A percentile compares a stretch with the other conserved stretches of the same genome.
phyloP scores from a whole-genome alignment of 1,140 invertebrate species.

The Dermatophagoides farinae region DNA sequence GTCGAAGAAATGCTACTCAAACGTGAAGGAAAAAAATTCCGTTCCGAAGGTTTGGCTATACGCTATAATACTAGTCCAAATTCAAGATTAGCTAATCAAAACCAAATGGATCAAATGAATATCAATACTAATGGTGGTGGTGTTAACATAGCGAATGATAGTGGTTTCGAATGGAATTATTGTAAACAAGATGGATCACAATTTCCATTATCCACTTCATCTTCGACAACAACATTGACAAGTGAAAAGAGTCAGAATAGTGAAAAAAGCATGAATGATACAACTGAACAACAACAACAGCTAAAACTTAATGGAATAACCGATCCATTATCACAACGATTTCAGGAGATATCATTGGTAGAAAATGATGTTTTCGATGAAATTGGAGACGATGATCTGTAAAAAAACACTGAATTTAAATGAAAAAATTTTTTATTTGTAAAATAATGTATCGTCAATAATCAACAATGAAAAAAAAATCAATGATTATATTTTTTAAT shows the following conservation, averaged over 20 bases:
- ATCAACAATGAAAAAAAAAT: too few species aligned
- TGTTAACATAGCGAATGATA: neutral
- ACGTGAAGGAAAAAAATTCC: constrained; percentile 35
- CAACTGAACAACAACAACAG: neutral
- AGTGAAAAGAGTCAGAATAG: neutral
- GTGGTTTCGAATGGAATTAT: neutral
- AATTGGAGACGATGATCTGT: constrained; percentile 4
- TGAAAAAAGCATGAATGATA: neutral
- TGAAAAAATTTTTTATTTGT: neutral
- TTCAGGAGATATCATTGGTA: neutral
- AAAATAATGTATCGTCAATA: too few species aligned
- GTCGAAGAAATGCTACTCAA: constrained; percentile 78
- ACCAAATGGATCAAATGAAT: neutral
- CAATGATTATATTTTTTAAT: too few species aligned
- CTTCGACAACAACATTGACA: neutral
- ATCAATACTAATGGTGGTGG: neutral
- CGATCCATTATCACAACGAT: neutral
- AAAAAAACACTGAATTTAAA: neutral
- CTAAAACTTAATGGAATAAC: neutral
- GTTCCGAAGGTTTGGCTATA: constrained; percentile 5
- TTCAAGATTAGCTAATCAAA: neutral
- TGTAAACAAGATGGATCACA: neutral
- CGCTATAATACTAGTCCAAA: constrained; percentile 1
- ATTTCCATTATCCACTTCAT: neutral
- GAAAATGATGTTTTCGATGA: constrained; percentile 5